Percentiles rank a stretch among this genome's conserved stretches.
Conservation (phyloP, 2,888 invertebrate genomes). For the Acronicta psi region DNA sequence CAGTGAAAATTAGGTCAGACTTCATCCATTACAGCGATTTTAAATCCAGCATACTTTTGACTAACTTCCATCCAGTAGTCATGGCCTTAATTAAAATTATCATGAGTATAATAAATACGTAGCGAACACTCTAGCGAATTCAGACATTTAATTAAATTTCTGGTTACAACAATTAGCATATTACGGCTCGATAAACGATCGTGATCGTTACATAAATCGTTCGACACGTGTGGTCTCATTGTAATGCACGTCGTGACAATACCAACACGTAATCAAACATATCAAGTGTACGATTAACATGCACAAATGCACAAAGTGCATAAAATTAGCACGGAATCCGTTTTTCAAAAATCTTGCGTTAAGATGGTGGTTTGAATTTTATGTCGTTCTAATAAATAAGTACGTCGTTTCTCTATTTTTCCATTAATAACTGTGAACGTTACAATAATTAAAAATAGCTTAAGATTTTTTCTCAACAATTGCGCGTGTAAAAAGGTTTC, state of each 20-base stretch:
- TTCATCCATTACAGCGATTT: background rate
- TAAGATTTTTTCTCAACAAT: too few relatives aligned
- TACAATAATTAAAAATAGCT: too few relatives aligned
- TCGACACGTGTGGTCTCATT: slow-evolving; percentile 44
- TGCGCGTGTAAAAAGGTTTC: too few relatives aligned
- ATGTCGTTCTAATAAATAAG: too few relatives aligned
- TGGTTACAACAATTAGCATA: background rate
- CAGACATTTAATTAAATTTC: background rate
- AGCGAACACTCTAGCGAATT: background rate
- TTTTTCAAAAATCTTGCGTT: background rate
- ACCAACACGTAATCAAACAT: slow-evolving; percentile 11
- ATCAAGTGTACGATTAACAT: slow-evolving; percentile 14
- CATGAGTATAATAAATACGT: too few relatives aligned
- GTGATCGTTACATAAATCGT: slow-evolving; percentile 6
- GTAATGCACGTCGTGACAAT: slow-evolving; percentile 34
- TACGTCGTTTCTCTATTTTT: too few relatives aligned
- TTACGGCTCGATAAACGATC: background rate
- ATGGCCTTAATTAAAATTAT: too few relatives aligned
- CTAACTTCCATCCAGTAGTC: background rate
- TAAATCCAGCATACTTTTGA: too few relatives aligned
- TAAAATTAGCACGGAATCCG: slow-evolving; percentile 14
- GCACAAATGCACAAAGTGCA: background rate
- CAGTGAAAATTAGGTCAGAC: slow-evolving; percentile 1
- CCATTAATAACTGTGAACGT: too few relatives aligned
- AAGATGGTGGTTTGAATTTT: background rate